Base-by-base conservation (phyloP, 2,888 invertebrate genomes). In the Hypselothyrea guttata region DNA sequence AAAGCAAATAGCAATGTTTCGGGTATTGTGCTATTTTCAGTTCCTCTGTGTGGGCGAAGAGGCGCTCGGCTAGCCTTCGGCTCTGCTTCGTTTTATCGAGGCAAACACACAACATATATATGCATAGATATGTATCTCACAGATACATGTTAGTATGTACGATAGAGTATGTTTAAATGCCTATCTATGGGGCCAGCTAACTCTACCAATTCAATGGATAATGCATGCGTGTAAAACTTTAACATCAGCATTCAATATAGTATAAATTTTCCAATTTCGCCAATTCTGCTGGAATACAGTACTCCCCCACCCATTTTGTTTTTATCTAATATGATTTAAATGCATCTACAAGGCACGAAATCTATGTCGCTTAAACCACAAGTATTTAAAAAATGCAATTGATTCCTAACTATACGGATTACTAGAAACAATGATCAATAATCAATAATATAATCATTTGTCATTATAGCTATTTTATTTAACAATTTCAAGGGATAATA, bases 1-100 rank as follows among this genome's bases (percentile, higher is more conserved):
- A 22, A 84, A 84, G 67, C 78, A 84, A 78, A 84, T 70, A 78
- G 75, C 78, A 84, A 84, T 75, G 64, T 82, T 84, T 84, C 83
- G 66, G 66, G 59, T 64, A 52, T 79, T 51, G 60, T 46, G 45
- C 78, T 78, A 78, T 78, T 78, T 78, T 82, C 64, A 79, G 78
- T 38, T 7, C 22, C 31, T 61, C 60, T 63, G 71, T 78, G 77
- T 82, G 83, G 77, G 77, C 77, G 77, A 74, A 51, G 48, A 59
- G 69, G 63, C 63, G 70, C 67, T 71, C 53, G 74, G 64, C 41
- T 63, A 57, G 67, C 76, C 72, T 66, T 75, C 76, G 82, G 64
- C 44, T 49, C 8, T 7, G 30, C 47, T 72, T 67, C 72, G 49
- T 27, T 51, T 33, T 18, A 13, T 33, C 22, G n/a, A 34, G 7